phyloP scores from a whole-genome alignment of 2,888 invertebrate genomes.

The Tinea trinotella region DNA sequence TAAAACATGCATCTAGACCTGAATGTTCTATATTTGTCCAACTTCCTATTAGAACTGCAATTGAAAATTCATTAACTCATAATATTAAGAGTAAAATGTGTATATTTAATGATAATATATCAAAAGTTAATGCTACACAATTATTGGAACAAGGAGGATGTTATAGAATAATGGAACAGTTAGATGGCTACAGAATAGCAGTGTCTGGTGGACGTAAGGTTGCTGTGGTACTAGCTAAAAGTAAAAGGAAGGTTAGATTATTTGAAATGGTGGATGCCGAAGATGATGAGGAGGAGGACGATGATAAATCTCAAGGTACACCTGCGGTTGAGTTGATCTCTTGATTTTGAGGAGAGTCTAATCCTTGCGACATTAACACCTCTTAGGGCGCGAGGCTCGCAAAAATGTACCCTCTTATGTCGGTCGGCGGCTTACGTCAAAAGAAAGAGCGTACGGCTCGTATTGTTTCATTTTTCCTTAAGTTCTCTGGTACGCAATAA shows the following conservation, averaged over 20 bases:
- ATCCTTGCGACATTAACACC: too few species aligned
- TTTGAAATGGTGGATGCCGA: constrained; percentile 96
- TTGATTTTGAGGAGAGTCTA: too few species aligned
- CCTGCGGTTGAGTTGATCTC: too few species aligned
- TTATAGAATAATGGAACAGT: constrained; percentile 76
- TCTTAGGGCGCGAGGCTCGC: too few species aligned
- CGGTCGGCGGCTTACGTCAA: too few species aligned
- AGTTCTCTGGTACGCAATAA: too few species aligned
- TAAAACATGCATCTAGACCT: constrained; percentile 64
- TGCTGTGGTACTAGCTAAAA: constrained; percentile 87
- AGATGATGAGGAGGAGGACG: constrained; percentile 86
- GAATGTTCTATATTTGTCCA: constrained; percentile 63
- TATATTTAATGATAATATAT: constrained; percentile 55
- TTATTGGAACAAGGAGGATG: constrained; percentile 64
- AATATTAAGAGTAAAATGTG: constrained; percentile 50
- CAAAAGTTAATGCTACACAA: constrained; percentile 67
- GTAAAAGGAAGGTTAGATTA: constrained; percentile 83
- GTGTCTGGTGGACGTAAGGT: constrained; percentile 90
- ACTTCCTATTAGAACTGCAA: constrained; percentile 58
- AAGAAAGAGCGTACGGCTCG: too few species aligned
- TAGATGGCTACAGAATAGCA: constrained; percentile 79
- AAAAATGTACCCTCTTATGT: too few species aligned
- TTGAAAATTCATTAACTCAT: constrained; percentile 52
- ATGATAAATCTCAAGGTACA: constrained; percentile 48
- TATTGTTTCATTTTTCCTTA: too few species aligned